Evolutionary conservation across 2,888 invertebrate species (phyloP), one percentile per base, ranked within the genome.

Genomic region (Dicyrtoma fusca): DNA sequence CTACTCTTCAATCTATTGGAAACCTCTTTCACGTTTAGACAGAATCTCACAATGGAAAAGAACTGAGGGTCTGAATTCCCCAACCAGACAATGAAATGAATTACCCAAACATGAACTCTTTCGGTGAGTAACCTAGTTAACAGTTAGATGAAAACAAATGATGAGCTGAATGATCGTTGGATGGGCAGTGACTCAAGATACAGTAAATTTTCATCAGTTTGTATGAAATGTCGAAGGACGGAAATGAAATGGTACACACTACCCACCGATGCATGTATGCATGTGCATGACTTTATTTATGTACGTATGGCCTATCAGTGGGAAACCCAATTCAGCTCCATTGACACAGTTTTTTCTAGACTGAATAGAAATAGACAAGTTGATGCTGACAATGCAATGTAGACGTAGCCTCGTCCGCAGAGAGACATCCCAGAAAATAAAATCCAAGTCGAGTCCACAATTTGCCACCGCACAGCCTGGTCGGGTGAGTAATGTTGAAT

Each of bases 151-250:
- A 25, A 57, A 25, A 57, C 25, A 57, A 57, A 57, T 57, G 57
- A 57, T 57, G 57, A 14, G 57, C 1, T 25, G 57, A 21, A 13
- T 57, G 25, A 57, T 57, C 25, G 23, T 57, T 57, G 57, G 57
- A 21, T 57, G 57, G 57, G 10, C 23, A 57, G 25, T 57, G 57
- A 57, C 25, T 57, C 23, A 57, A 57, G 13, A 25, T 57, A 11
- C 25, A 57, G 3, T 57, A 57, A 57, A 57, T 57, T 57, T 57
- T 57, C 57, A 57, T 57, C 25, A 57, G 25, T 14, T 57, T 57
- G 13, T 25, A 13, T 21, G 57, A 11, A 23, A 17, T 13, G 49
- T 17, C 49, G 49, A 49, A 17, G 3, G 21, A 19, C 5, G 19
- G 53, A 53, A 34, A 34, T 34, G 34, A 34, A 34, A 34, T 34